These are phyloP conservation scores for Sylvilagus floridanus DNA, from an alignment of 2,797 vertebrate species.

Conservation along the genomic window DNA sequence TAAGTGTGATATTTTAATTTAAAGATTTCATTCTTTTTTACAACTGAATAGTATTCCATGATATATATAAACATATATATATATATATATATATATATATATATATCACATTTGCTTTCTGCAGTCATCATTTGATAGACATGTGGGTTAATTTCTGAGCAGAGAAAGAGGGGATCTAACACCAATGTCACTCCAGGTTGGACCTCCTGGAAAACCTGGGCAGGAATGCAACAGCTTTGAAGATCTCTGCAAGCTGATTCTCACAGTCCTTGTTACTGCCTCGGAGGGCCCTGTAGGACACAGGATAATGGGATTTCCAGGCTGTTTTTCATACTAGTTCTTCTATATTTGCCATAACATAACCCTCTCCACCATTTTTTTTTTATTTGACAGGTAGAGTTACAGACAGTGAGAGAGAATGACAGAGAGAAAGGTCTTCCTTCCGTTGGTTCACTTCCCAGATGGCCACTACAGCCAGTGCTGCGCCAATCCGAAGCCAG, in stretches of 20 bases:
- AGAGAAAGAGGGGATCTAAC: background rate
- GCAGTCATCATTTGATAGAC: too few relatives aligned
- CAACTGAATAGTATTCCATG: too few relatives aligned
- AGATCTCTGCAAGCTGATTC: background rate
- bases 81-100: too few relatives aligned
- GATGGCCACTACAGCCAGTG: too few relatives aligned
- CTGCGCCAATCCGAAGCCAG: too few relatives aligned
- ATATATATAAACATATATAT: too few relatives aligned
- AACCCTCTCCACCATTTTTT: background rate
- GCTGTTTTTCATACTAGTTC: background rate
- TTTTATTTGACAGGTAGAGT: too few relatives aligned
- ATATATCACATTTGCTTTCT: too few relatives aligned
- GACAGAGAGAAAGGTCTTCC: too few relatives aligned
- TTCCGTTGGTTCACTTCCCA: too few relatives aligned
- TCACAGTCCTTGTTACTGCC: background rate
- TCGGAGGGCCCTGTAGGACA: background rate
- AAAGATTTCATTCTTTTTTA: background rate
- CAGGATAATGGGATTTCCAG: background rate
- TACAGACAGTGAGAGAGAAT: too few relatives aligned
- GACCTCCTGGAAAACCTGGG: background rate
- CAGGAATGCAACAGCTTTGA: accelerated
- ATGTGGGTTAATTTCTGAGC: background rate
- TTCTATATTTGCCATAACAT: background rate
- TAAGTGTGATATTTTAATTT: background rate
- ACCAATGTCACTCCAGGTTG: background rate